These are phyloP conservation scores for Apodemia duryi DNA, from an alignment of 2,888 invertebrate species.

Conservation along the genomic window DNA sequence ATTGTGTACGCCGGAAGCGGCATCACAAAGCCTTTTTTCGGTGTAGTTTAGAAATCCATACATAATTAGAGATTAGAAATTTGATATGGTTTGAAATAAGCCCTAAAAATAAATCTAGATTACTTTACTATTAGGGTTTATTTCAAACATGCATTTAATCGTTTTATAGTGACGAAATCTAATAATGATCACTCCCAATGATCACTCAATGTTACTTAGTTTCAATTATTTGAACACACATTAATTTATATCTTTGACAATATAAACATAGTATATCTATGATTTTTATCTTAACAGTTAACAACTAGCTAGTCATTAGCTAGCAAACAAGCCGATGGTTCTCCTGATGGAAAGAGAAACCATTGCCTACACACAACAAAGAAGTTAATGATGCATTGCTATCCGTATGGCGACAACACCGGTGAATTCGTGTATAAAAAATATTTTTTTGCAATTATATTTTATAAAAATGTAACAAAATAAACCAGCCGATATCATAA, in stretches of 20 bases:
- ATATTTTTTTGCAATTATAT: not conserved
- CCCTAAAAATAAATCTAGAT: constrained; percentile 2
- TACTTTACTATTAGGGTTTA: not conserved
- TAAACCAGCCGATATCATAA: not conserved
- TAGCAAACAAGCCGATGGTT: too few relatives aligned
- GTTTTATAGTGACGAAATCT: not conserved
- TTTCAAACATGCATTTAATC: not conserved
- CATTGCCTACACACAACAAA: too few relatives aligned
- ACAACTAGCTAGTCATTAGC: too few relatives aligned
- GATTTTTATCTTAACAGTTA: too few relatives aligned
- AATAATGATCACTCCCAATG: not conserved
- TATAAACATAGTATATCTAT: too few relatives aligned
- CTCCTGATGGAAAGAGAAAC: too few relatives aligned
- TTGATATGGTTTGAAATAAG: constrained; percentile 38
- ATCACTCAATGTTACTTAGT: not conserved
- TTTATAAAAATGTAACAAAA: not conserved
- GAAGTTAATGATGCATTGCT: too few relatives aligned
- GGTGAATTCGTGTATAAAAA: not conserved
- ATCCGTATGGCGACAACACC: not conserved
- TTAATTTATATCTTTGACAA: not conserved
- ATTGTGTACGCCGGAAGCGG: constrained; percentile 74
- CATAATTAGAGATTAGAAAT: constrained; percentile 46
- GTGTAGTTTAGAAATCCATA: constrained; percentile 53
- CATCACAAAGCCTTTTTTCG: constrained; percentile 62
- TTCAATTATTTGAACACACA: not conserved